Base-by-base conservation (phyloP, 2,888 invertebrate species). In the Mayetiola destructor region DNA sequence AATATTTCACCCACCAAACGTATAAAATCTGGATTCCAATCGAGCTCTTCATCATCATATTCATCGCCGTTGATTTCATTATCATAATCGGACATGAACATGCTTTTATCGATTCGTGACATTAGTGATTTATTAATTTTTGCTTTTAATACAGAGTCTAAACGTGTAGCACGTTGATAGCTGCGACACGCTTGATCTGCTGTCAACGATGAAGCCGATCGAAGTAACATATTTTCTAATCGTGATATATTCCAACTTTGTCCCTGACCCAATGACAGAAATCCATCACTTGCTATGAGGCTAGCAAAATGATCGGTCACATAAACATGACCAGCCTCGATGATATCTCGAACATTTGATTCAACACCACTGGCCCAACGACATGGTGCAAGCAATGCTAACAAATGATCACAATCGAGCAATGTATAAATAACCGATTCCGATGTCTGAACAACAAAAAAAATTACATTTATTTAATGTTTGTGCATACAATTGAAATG, bases 381-480 rank as follows among this genome's bases (percentile, higher is more conserved):
- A 40, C 85, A 82, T 60, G 81, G 80, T 9, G 89, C 87, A 61
- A 92, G 74, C 39, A 84, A 83, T 3, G 84, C 80, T 63, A 85
- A 75, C 62, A 87, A 73, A 73, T 88, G 83, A 67, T 92, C 90
- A 68, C 90, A 91, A 59, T 88, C 85, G 66, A 88, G 78, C 59
- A 90, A 82, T 0, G 85, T 85, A 63, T 90, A 88, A 56, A 94
- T 74, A 27, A 94, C 82, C 63, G 82, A 88, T 63, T 90, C 88
- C 2, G 82, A 76, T 18, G 82, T 80, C 84, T 84, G 66, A 1
- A 68, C 8, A 58, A 37, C 57, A 23, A 57, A 42, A 37, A 30
- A 56, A 61, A 39, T 20, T 18, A 18, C 18, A 14, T 23, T 27
- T 23, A 3, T 42, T 40, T 40, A 18, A 18, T 40, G n/a, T n/a